phyloP scores from a whole-genome alignment of 2,888 invertebrate genomes.

The Hoplodrina ambigua region DNA sequence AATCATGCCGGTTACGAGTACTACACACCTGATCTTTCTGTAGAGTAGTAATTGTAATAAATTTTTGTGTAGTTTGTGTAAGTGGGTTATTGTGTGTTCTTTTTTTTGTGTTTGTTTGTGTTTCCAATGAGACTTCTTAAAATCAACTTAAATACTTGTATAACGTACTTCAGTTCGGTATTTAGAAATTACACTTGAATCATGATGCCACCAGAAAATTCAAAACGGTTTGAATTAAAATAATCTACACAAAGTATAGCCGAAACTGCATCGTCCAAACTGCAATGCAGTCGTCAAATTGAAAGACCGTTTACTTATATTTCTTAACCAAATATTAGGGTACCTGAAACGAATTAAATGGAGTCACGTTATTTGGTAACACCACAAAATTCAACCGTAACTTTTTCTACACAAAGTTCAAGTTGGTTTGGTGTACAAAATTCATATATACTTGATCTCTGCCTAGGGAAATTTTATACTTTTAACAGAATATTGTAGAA shows the following conservation, averaged over 20 bases:
- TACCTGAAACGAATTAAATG: slow-evolving; percentile 56
- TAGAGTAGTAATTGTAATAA: too few relatives aligned
- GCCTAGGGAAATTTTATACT: slow-evolving; percentile 57
- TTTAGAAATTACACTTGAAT: too few relatives aligned
- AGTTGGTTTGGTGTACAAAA: neutral
- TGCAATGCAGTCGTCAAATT: slow-evolving; percentile 56
- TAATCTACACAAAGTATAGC: slow-evolving; percentile 14
- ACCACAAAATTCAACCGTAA: slow-evolving; percentile 12
- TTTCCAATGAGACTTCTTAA: too few relatives aligned
- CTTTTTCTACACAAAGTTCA: accelerated
- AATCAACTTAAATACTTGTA: too few relatives aligned
- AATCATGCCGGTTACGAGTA: too few relatives aligned
- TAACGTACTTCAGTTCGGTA: too few relatives aligned
- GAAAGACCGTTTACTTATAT: slow-evolving; percentile 48
- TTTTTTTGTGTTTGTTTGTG: too few relatives aligned
- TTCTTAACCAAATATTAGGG: slow-evolving; percentile 55
- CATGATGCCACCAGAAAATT: slow-evolving; percentile 1
- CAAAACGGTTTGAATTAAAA: slow-evolving; percentile 20
- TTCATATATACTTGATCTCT: slow-evolving; percentile 36
- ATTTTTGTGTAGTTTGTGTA: too few relatives aligned
- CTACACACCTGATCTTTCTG: too few relatives aligned
- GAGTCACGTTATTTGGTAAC: slow-evolving; percentile 17
- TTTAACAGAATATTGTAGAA: slow-evolving; percentile 40
- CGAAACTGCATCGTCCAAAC: slow-evolving; percentile 40
- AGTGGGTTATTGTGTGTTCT: too few relatives aligned